Evolutionary conservation across 35 echinoderm and acorn worm species (phyloP).

Genomic region (Eucidaris tribuloides): DNA sequence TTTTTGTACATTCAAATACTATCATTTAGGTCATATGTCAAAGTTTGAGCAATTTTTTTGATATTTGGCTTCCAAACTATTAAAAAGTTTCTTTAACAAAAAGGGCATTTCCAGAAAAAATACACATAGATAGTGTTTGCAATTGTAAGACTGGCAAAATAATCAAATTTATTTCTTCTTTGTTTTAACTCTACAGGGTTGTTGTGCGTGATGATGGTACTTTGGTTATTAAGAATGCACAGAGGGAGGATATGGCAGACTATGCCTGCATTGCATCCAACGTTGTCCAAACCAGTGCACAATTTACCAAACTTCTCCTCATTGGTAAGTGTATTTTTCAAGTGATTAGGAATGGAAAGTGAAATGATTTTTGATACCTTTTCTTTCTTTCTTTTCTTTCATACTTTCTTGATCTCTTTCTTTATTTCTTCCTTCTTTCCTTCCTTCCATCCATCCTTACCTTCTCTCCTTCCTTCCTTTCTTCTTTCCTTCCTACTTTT

Average conservation of each 20-base stretch:
- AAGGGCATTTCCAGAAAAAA: too few relatives aligned
- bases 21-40: too few relatives aligned
- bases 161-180: neutral
- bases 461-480: neutral
- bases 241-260: conserved; percentile 60
- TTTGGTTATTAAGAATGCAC: conserved; percentile 14
- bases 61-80: neutral
- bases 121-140: too few relatives aligned
- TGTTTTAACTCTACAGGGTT: neutral
- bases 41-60: neutral
- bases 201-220: conserved; percentile 7
- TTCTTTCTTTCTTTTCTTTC: neutral
- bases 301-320: conserved; percentile 45
- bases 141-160: too few relatives aligned
- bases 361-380: neutral
- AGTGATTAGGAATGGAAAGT: neutral
- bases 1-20: too few relatives aligned
- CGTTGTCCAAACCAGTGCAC: conserved; percentile 23
- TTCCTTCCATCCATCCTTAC: neutral
- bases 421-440: neutral
- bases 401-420: neutral
- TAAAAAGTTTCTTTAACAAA: neutral
- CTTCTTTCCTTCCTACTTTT: neutral
- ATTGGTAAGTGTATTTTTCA: conserved; percentile 54
- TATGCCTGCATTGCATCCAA: conserved; percentile 90